phyloP scores from a whole-genome alignment of 2,113 vertebrate species.

The Heptranchias perlo region DNA sequence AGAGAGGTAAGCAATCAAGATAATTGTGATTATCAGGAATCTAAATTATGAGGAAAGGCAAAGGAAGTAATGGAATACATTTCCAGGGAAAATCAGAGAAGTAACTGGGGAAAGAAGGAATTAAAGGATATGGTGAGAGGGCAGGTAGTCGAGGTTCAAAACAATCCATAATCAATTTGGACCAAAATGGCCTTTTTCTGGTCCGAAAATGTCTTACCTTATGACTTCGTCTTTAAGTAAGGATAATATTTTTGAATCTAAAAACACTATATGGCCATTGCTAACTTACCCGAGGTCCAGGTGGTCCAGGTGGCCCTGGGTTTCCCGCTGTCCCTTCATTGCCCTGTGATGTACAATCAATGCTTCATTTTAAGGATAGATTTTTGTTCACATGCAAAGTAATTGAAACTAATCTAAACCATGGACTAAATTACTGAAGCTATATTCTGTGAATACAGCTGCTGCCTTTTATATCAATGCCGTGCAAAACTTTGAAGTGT shows the following conservation, averaged over 20 bases:
- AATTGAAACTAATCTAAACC: background rate
- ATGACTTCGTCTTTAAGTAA: conserved; percentile 38
- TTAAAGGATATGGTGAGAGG: background rate
- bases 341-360: conserved; percentile 65
- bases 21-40: background rate
- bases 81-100: background rate
- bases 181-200: background rate
- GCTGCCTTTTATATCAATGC: conserved; percentile 40
- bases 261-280: conserved; percentile 40
- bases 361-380: background rate
- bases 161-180: background rate
- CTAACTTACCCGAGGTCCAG: conserved; percentile 64
- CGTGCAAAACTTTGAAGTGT: too few relatives aligned
- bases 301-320: conserved; percentile 72
- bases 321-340: conserved; percentile 75
- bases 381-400: background rate
- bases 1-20: background rate
- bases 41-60: background rate
- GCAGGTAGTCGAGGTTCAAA: background rate
- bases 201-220: background rate
- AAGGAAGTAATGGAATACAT: background rate
- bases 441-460: background rate
- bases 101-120: background rate
- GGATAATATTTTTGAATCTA: conserved; percentile 31
- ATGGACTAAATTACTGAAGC: background rate